Evolutionary conservation across 2,888 invertebrate species (phyloP), one percentile per base, ranked within the genome.

Genomic region (Drosophila borealis): DNA sequence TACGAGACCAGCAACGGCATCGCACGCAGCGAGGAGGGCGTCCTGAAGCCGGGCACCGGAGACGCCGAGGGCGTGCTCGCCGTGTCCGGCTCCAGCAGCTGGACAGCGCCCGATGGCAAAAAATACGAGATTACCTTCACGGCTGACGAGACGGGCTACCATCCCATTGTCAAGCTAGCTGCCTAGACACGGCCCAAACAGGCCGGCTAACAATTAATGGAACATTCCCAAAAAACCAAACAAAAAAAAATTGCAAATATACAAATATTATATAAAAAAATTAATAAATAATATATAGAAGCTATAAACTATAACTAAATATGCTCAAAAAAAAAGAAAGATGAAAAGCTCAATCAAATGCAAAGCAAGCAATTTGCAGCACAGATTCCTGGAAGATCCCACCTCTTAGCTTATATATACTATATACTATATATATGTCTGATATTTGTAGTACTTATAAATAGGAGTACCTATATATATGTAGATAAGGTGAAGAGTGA

Each of bases 1-100:
- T 93, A 90, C 78, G 92, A 93, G 59, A 93, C 93, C 45, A 93
- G 93, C 80, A 93, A 93, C 76, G 93, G 93, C 17, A 92, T 92
- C 44, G 75, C 88, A 5, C 91, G 92, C 10, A 74, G 85, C 36
- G 93, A 93, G 81, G 86, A 90, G 33, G 93, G 92, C 1, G 90
- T 91, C 53, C 68, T 93, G 42, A 93, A 92, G 61, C 90, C 91
- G 25, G 88, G 84, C 21, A 91, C 92, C 1, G 90, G 88, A 3
- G 88, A 87, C 44, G 90, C 83, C 0, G 84, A 85, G 45, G 93
- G 94, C 78, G 93, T 94, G 4, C 93, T 95, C 49, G 92, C 93
- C 19, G 94, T 95, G 2, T 93, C 93, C 21, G 95, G 95, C 34
- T 93, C 94, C 17, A 94, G 94, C 85, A 93, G 94, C 0, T 95